These are phyloP conservation scores for Antechinus flavipes DNA, from an alignment of 2,113 vertebrate genomes.

Conservation along the genomic window DNA sequence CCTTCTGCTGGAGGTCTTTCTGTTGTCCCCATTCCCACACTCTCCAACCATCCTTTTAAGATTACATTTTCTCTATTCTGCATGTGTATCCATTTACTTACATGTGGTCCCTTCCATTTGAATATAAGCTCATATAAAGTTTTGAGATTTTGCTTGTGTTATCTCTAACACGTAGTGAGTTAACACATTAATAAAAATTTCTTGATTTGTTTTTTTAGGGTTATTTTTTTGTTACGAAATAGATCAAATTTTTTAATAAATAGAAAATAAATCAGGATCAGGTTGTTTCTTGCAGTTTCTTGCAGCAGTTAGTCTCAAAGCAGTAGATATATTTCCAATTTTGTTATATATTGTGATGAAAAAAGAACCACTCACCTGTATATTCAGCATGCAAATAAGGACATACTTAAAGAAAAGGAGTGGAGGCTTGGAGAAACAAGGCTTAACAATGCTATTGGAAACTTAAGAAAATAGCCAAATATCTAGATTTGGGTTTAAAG, in stretches of 20 bases:
- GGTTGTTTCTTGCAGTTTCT: neutral
- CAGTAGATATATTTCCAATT: neutral
- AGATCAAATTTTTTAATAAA: neutral
- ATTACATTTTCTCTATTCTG: neutral
- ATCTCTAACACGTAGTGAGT: neutral
- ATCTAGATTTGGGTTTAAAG: neutral
- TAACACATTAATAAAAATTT: neutral
- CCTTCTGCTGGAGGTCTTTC: neutral
- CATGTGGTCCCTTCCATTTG: neutral
- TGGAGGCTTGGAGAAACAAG: neutral
- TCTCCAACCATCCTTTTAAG: neutral
- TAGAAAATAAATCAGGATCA: neutral
- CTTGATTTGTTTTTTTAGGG: neutral
- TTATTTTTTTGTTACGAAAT: neutral
- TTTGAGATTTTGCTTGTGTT: neutral
- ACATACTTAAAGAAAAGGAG: neutral
- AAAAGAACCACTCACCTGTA: neutral
- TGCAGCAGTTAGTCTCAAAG: neutral
- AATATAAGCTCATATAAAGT: neutral
- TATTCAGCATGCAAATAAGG: neutral
- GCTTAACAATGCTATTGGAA: neutral
- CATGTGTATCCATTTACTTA: neutral
- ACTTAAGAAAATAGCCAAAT: neutral
- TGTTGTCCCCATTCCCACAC: neutral
- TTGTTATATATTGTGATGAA: neutral